Evolutionary conservation across 2,888 invertebrate species (phyloP).

Genomic region (Cylloceria caligata): DNA sequence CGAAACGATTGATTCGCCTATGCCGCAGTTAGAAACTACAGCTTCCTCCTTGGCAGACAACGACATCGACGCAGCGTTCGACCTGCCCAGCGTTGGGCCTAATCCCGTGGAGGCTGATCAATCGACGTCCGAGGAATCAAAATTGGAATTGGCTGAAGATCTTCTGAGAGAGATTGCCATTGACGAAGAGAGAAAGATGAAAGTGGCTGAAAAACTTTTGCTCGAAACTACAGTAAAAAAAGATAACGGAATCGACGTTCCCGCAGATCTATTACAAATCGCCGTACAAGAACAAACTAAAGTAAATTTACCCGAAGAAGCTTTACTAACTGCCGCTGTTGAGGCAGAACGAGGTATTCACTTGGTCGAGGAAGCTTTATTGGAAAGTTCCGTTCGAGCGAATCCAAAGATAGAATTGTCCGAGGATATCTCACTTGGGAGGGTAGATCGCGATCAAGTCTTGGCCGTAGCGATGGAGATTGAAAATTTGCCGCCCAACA

Average conservation of each 20-base stretch:
- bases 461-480: constrained; percentile 64
- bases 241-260: constrained; percentile 33
- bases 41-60: constrained; percentile 44
- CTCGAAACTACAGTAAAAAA: constrained; percentile 39
- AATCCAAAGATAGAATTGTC: constrained; percentile 70
- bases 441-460: constrained; percentile 65
- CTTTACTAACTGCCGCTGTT: constrained; percentile 5
- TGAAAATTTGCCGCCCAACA: constrained; percentile 69
- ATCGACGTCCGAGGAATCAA: constrained; percentile 53
- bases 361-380: constrained; percentile 5
- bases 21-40: constrained; percentile 18
- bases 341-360: constrained; percentile 1
- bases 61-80: constrained; percentile 55
- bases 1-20: background rate
- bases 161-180: constrained; percentile 55
- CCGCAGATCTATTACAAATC: constrained; percentile 3
- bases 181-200: constrained; percentile 60
- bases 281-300: background rate
- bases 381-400: constrained; percentile 43
- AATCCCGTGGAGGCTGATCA: constrained; percentile 48
- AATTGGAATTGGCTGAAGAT: constrained; percentile 60
- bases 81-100: constrained; percentile 44
- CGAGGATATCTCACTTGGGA: constrained; percentile 71
- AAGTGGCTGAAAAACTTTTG: constrained; percentile 60
- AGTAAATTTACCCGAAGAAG: background rate